Base-by-base conservation (phyloP, 2,888 invertebrate genomes). In the Drosophila paramelanica region DNA sequence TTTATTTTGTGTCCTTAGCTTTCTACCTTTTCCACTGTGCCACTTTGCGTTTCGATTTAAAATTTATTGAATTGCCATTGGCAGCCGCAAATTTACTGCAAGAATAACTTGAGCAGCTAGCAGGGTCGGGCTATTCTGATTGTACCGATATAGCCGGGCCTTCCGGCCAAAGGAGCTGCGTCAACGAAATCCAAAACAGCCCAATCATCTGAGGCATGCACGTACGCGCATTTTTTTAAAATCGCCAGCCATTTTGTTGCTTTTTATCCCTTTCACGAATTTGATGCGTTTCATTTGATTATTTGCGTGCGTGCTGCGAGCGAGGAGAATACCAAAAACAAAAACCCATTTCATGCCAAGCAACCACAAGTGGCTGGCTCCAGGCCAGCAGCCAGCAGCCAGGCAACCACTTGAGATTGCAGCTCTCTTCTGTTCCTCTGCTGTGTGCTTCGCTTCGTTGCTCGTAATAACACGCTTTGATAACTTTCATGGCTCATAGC, bases 391-490 rank as follows among this genome's bases (percentile, higher is more conserved):
- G 39, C 45, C 39, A 23, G 65, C 66, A 69, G 51, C 88, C 39
- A 23, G 65, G 23, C 23, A 23, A 23, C 23, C 84, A 87, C 81
- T 81, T 81, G 81, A 84, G 81, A 59, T 62, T 55, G 70, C 55
- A 49, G 56, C 51, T 51, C 43, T 46, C 36, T 5, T 17, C 17
- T 17, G 0, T 36, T 36, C 7, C 41, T 38, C 55, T 45, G 55
- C 60, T 47, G 61, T 57, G 73, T 64, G 79, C 65, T 77, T 74
- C 81, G 89, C 89, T 77, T 81, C 77, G 75, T 75, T 88, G 81
- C 73, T 84, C 77, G 89, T 89, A 92, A 92, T 91, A 91, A 90
- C 91, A 92, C 90, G 91, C 90, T 90, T 90, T 89, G 84, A 90
- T 91, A 90, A 91, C 90, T 91, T 91, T 91, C 89, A 90, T 90